Percentiles rank a stretch among this genome's conserved stretches.
These are phyloP conservation scores for Plutella xylostella DNA, from an alignment of 2,888 invertebrate genomes.

Conservation along the genomic window DNA sequence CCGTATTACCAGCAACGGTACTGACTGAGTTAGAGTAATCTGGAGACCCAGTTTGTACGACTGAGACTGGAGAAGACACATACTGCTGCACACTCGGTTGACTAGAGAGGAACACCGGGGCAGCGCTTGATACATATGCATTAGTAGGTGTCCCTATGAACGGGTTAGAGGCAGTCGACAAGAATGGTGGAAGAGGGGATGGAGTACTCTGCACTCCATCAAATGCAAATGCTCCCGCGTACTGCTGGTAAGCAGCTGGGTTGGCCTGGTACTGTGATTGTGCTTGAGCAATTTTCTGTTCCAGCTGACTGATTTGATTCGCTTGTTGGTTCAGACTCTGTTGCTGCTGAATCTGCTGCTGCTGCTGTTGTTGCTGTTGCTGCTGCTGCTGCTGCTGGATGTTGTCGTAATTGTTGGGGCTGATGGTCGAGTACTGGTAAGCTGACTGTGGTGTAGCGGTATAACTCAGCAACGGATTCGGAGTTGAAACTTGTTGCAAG, in stretches of 20 bases:
- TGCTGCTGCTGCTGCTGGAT: slow-evolving; percentile 12
- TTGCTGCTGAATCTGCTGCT: too few species aligned
- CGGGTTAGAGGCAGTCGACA: slow-evolving; percentile 48
- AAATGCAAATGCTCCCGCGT: slow-evolving; percentile 36
- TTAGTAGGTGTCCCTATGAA: slow-evolving; percentile 45
- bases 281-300: slow-evolving; percentile 36
- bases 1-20: slow-evolving; percentile 33
- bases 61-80: slow-evolving; percentile 49
- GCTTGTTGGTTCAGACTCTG: slow-evolving; percentile 39
- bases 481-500: slow-evolving; percentile 45
- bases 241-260: slow-evolving; percentile 41
- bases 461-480: slow-evolving; percentile 41
- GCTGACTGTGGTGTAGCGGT: slow-evolving; percentile 56
- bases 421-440: slow-evolving; percentile 48
- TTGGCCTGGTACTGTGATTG: slow-evolving; percentile 37
- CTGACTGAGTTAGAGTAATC: slow-evolving; percentile 41
- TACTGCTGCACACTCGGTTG: slow-evolving; percentile 46
- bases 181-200: slow-evolving; percentile 40
- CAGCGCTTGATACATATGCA: slow-evolving; percentile 51
- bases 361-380: too few species aligned
- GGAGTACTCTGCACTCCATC: slow-evolving; percentile 46
- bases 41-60: slow-evolving; percentile 41
- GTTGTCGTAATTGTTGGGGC: slow-evolving; percentile 38
- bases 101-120: slow-evolving; percentile 52
- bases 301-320: slow-evolving; percentile 36